Conservation (phyloP, 2,113 vertebrate genomes). For the Ptilorrhoa leucosticta region DNA sequence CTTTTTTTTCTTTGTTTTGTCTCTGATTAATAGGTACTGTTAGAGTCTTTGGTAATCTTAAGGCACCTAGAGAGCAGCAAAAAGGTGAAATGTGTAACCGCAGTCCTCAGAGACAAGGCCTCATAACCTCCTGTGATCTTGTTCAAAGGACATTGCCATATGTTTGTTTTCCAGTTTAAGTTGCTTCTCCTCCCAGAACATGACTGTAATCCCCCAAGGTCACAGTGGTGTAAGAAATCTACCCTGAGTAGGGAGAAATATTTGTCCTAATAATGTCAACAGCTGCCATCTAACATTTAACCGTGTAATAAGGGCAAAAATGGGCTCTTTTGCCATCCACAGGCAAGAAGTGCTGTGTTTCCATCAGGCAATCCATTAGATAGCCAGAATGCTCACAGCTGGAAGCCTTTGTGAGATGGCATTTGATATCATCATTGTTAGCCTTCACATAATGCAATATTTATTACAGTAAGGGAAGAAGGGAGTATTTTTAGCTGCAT, state of each 20-base stretch:
- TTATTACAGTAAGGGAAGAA: conserved; percentile 64
- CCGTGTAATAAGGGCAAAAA: not conserved
- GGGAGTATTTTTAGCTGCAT: conserved; percentile 69
- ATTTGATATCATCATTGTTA: conserved; percentile 69
- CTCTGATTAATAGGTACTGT: not conserved
- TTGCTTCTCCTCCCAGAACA: not conserved
- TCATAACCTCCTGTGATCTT: not conserved
- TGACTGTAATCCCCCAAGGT: not conserved
- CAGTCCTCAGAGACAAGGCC: rapidly evolving
- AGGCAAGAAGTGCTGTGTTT: not conserved
- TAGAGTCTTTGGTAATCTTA: not conserved
- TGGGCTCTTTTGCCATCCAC: not conserved
- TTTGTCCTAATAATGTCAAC: conserved; percentile 23
- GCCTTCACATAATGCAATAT: conserved; percentile 67
- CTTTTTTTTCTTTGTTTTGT: not conserved
- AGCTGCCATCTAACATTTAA: conserved; percentile 11
- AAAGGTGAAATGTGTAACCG: not conserved
- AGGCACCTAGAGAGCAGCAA: not conserved
- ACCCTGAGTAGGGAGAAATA: not conserved
- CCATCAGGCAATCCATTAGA: conserved; percentile 9
- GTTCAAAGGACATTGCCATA: not conserved
- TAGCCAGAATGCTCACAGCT: conserved; percentile 43
- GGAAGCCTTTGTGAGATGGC: conserved; percentile 38
- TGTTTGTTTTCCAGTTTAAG: not conserved
- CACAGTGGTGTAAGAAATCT: not conserved